phyloP scores from a whole-genome alignment of 2,888 invertebrate species.

The Ochropleura plecta region DNA sequence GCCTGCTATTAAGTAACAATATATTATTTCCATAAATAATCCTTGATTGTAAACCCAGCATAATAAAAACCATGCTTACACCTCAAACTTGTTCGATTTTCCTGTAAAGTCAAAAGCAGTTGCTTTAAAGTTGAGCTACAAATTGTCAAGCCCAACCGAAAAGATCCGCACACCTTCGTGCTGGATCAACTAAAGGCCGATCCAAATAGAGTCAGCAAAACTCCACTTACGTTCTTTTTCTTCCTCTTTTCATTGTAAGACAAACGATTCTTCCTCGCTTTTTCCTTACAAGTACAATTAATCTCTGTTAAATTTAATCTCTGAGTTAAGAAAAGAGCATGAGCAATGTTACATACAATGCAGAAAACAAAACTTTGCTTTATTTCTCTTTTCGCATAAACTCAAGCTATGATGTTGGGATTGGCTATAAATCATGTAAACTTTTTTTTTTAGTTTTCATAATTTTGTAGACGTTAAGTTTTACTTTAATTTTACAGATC shows the following conservation, averaged over 20 bases:
- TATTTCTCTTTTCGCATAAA: neutral
- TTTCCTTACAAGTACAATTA: neutral
- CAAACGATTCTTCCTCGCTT: no score
- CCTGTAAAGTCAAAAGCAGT: neutral
- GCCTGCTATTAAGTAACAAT: neutral
- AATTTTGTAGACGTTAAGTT: constrained; percentile 20
- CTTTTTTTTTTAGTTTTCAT: neutral
- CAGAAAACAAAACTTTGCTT: constrained; percentile 23
- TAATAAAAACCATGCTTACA: neutral
- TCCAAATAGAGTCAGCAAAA: neutral
- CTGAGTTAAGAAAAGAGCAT: neutral
- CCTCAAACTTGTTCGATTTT: neutral
- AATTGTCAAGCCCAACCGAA: neutral
- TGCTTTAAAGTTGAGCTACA: neutral
- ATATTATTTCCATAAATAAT: neutral
- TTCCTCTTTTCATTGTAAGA: neutral
- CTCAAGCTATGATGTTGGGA: neutral
- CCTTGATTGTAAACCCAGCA: neutral
- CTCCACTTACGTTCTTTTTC: neutral
- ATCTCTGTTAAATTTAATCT: neutral
- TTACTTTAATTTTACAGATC: constrained; percentile 63
- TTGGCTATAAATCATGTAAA: neutral
- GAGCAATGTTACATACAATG: constrained; percentile 3
- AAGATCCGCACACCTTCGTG: neutral
- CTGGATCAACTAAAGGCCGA: neutral